phyloP scores from a whole-genome alignment of 2,113 vertebrate species.

The Sakesphorus luctuosus region DNA sequence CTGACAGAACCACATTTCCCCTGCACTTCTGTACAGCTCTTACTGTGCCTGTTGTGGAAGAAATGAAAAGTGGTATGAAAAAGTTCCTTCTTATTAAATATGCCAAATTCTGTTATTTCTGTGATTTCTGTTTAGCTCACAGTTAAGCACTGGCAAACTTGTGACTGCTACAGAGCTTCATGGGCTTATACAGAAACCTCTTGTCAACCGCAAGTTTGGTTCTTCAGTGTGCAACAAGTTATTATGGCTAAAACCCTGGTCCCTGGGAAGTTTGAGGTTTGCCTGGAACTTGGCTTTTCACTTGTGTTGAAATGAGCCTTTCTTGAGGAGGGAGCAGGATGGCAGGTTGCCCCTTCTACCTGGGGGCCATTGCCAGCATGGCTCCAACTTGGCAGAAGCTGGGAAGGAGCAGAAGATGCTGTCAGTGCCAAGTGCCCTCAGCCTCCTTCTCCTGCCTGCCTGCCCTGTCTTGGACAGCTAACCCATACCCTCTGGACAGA shows the following conservation, averaged over 20 bases:
- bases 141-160: background rate
- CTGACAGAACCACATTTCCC: background rate
- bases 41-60: background rate
- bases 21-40: background rate
- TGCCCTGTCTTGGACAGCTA: background rate
- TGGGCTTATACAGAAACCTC: background rate
- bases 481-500: background rate
- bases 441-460: background rate
- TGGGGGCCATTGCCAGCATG: background rate
- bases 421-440: background rate
- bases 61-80: background rate
- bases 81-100: background rate
- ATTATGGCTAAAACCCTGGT: background rate
- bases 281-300: background rate
- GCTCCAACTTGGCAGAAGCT: background rate
- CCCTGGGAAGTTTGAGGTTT: background rate
- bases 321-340: background rate
- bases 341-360: background rate
- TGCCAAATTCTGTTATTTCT: background rate
- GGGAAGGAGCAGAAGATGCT: background rate
- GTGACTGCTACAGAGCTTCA: background rate
- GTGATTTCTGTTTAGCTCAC: background rate
- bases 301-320: background rate
- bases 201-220: background rate
- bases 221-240: background rate